Base-by-base conservation (phyloP, 2,113 vertebrate genomes). In the Mastomys coucha region DNA sequence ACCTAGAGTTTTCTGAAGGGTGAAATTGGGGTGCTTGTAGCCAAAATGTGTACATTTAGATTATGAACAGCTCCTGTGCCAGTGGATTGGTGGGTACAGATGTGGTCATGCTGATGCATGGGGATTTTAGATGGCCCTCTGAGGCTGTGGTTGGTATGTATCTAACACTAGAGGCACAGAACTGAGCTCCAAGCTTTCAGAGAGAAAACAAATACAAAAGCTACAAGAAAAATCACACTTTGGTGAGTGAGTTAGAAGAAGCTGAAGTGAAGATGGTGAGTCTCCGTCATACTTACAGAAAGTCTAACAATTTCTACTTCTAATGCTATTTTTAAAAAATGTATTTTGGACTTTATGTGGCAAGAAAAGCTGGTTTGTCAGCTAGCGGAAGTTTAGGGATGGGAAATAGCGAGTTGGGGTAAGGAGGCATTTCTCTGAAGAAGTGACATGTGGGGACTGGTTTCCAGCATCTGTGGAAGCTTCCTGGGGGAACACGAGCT, bases 231-330 rank as follows among this genome's bases (percentile, higher is more conserved):
- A 53, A 81, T 14, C 24, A 65, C 45, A 31, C 49, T 95, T 76
- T 95, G 95, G 45, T 95, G 49, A 90, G 58, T 17, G 36, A 22
- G 17, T 89, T 96, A 93, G 94, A 81, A 76, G 20, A 87, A 72
- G 67, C 7, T 1, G 49, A 67, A 76, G 36, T 89, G 87, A 75
- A 90, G 13, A 86, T 51, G 33, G 33, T 88, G 3, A 60, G 26
- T 94, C 93, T 96, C 88, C 91, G 33, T 36, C 94, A 53, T 73
- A 72, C n/a, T 84, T 95, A 94, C 69, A 85, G 42, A 89, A 95
- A 49, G 42, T 56, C 0, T 91, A 76, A 75, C 69, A 76, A 39
- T 93, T 86, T 80, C 78, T 10, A 70, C 60, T 91, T 93, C 60
- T 84, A 91, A 72, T 88, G 51, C 58, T 96, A 51, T 80, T 89